phyloP scores from a whole-genome alignment of 2,797 vertebrate genomes.

The Acipenser oxyrinchus region DNA sequence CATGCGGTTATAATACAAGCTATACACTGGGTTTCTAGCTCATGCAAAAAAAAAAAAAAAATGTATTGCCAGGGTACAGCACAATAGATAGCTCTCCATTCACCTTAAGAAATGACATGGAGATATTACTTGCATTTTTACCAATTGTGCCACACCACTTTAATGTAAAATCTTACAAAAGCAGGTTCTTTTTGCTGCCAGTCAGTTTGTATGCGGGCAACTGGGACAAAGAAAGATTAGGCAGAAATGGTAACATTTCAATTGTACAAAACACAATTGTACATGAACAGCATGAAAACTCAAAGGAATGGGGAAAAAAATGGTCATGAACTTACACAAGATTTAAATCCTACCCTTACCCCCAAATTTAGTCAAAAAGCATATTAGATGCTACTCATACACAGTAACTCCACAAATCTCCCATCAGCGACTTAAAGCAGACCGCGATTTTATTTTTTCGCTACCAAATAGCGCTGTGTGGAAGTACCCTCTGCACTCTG shows the following conservation, averaged over 20 bases:
- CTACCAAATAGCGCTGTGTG: slow-evolving; percentile 42
- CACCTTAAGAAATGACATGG: slow-evolving; percentile 42
- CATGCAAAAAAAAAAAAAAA: slow-evolving; percentile 51
- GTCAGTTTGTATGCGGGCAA: slow-evolving; percentile 51
- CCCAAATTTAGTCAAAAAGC: slow-evolving; percentile 44
- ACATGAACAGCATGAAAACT: slow-evolving; percentile 50
- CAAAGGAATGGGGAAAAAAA: slow-evolving; percentile 45
- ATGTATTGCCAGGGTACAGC: slow-evolving; percentile 44
- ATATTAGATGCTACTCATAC: slow-evolving; percentile 55
- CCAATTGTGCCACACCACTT: slow-evolving; percentile 45
- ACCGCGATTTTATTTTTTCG: slow-evolving; percentile 29
- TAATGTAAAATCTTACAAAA: slow-evolving; percentile 55
- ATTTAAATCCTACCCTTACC: slow-evolving; percentile 66
- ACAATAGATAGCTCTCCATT: slow-evolving; percentile 39
- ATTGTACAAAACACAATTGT: slow-evolving; percentile 59
- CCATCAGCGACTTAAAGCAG: slow-evolving; percentile 63
- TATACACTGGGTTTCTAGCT: slow-evolving; percentile 62
- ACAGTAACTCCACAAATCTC: slow-evolving; percentile 54
- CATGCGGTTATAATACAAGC: slow-evolving; percentile 61
- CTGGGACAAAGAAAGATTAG: slow-evolving; percentile 45
- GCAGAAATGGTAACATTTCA: slow-evolving; percentile 31
- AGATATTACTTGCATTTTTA: slow-evolving; percentile 33
- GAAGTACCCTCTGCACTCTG: slow-evolving; percentile 38
- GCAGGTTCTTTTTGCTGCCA: slow-evolving; percentile 45
- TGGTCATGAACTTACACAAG: slow-evolving; percentile 62